phyloP scores from a whole-genome alignment of 2,797 vertebrate species.

The Gouania willdenowi region DNA sequence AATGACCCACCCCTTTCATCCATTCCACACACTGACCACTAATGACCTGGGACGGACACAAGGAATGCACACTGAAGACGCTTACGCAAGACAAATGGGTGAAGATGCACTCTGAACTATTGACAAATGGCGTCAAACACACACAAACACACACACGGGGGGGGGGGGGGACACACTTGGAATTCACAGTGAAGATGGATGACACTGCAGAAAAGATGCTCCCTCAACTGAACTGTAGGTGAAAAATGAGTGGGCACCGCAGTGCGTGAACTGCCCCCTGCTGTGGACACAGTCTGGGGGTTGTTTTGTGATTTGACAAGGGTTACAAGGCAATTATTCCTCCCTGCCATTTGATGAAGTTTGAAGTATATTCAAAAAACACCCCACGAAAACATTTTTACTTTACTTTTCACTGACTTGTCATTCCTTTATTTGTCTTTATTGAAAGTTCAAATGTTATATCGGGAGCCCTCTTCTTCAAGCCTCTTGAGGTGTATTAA shows the following conservation, averaged over 20 bases:
- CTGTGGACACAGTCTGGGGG: constrained; percentile 26
- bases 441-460: too few species aligned
- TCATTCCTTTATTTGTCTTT: too few species aligned
- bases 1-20: constrained; percentile 42
- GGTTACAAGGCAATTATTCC: constrained; percentile 55
- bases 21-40: constrained; percentile 42
- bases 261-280: constrained; percentile 37
- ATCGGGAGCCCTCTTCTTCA: too few species aligned
- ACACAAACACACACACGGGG: constrained; percentile 29
- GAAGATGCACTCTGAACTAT: constrained; percentile 69
- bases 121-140: constrained; percentile 64
- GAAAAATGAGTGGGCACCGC: constrained; percentile 49
- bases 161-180: constrained; percentile 39
- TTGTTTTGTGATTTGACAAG: constrained; percentile 44
- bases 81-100: constrained; percentile 53
- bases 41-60: constrained; percentile 51
- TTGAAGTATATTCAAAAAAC: too few species aligned
- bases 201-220: constrained; percentile 28
- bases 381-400: too few species aligned
- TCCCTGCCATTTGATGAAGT: too few species aligned
- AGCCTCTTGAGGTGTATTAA: too few species aligned
- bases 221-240: constrained; percentile 54
- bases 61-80: constrained; percentile 60
- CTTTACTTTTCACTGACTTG: too few species aligned
- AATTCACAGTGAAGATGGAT: constrained; percentile 56